Evolutionary conservation across 2,113 vertebrate species (phyloP).

Genomic region (Mola mola): DNA sequence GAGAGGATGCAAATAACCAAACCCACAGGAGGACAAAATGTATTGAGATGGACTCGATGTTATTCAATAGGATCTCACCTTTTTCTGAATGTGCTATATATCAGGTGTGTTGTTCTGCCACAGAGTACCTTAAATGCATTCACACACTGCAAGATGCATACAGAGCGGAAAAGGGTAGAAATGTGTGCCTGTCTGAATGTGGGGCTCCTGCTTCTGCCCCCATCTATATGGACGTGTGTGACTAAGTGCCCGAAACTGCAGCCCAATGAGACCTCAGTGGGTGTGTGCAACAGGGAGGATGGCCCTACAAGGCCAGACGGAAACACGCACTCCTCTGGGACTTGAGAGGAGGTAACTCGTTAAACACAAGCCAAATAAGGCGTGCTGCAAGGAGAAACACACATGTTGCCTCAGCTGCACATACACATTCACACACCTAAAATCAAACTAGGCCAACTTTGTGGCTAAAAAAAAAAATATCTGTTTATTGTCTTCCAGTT

Average conservation of each 20-base stretch:
- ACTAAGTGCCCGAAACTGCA: conserved; percentile 15
- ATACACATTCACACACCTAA: conserved; percentile 26
- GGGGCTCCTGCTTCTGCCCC: conserved; percentile 26
- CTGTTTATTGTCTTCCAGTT: conserved; percentile 1
- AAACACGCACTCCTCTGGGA: conserved; percentile 75
- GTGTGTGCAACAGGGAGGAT: conserved; percentile 63
- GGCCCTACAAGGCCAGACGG: conserved; percentile 80
- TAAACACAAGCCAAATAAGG: conserved; percentile 87
- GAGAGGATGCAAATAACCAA: conserved; percentile 1
- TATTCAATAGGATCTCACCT: no score
- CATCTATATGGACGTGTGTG: conserved; percentile 20
- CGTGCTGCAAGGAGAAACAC: conserved; percentile 58
- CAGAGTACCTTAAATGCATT: no score
- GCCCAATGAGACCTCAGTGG: conserved; percentile 57
- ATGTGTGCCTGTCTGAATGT: not conserved
- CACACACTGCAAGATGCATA: no score
- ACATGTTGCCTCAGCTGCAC: conserved; percentile 31
- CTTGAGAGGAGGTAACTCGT: conserved; percentile 79
- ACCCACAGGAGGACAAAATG: not conserved
- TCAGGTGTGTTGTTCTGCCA: no score
- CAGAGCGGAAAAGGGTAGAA: no score
- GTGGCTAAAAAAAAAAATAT: conserved; percentile 7
- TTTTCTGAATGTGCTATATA: no score
- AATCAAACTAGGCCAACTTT: conserved; percentile 12
- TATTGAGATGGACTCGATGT: no score